These are phyloP conservation scores for Drosophila paulistorum DNA, from an alignment of 1,140 invertebrate genomes.

Conservation along the genomic window DNA sequence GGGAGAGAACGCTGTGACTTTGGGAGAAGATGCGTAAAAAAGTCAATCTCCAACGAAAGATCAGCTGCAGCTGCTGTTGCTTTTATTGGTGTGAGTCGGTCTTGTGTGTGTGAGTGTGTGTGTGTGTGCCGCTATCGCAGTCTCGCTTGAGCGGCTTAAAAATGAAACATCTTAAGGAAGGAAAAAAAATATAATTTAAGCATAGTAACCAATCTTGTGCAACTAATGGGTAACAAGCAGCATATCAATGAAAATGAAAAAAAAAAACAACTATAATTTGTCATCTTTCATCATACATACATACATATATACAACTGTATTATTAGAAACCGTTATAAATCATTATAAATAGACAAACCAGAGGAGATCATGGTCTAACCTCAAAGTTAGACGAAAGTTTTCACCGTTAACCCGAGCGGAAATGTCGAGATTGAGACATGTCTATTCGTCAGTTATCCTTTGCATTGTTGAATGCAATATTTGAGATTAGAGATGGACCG, in stretches of 20 bases:
- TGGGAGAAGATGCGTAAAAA: slow-evolving; percentile 9
- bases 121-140: slow-evolving; percentile 17
- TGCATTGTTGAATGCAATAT: too few species aligned
- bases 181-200: slow-evolving; percentile 29
- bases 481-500: too few species aligned
- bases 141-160: slow-evolving; percentile 54
- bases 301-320: too few species aligned
- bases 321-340: too few species aligned
- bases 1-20: neutral
- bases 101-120: slow-evolving; percentile 13
- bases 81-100: slow-evolving; percentile 22
- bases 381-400: too few species aligned
- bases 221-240: neutral
- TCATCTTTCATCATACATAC: too few species aligned
- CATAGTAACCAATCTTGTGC: slow-evolving; percentile 8
- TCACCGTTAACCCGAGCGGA: too few species aligned
- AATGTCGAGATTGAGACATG: too few species aligned
- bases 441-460: too few species aligned
- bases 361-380: too few species aligned
- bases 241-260: neutral
- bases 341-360: too few species aligned
- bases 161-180: slow-evolving; percentile 15
- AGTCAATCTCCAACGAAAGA: slow-evolving; percentile 47
- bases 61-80: slow-evolving; percentile 67
- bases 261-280: too few species aligned